Percentiles rank a stretch among this genome's conserved stretches.
These are phyloP conservation scores for Acanthochromis polyacanthus DNA, from an alignment of 2,113 vertebrate species.

Conservation along the genomic window DNA sequence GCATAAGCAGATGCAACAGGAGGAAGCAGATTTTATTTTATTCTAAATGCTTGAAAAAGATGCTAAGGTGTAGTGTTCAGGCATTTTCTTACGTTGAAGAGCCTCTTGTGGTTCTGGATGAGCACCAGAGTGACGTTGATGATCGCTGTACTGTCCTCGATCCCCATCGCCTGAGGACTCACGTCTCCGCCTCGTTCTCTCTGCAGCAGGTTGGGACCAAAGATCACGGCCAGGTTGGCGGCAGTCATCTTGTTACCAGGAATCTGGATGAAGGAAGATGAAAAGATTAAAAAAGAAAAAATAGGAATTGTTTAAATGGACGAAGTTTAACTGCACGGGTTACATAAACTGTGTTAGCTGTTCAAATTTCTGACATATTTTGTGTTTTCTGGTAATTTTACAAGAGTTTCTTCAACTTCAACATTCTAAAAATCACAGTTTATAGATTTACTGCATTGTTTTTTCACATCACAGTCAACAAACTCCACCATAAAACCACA, in stretches of 20 bases:
- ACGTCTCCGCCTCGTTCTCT: slow-evolving; percentile 84
- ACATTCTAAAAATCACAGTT: too few relatives aligned
- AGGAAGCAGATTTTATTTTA: not conserved
- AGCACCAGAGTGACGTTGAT: slow-evolving; percentile 89
- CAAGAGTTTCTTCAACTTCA: too few relatives aligned
- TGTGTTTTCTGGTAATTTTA: not conserved
- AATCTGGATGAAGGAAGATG: slow-evolving; percentile 77
- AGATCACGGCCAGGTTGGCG: slow-evolving; percentile 92
- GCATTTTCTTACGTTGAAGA: slow-evolving; percentile 86
- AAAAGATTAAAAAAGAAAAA: not conserved
- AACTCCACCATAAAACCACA: too few relatives aligned
- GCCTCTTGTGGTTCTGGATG: slow-evolving; percentile 89
- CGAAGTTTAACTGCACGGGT: not conserved
- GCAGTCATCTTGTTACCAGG: slow-evolving; percentile 95
- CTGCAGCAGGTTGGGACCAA: slow-evolving; percentile 93
- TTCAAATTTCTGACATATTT: not conserved
- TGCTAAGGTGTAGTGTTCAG: not conserved
- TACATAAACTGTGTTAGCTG: too few relatives aligned
- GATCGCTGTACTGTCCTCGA: slow-evolving; percentile 90
- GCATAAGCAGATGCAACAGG: too few relatives aligned
- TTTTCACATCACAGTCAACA: too few relatives aligned
- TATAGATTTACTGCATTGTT: too few relatives aligned
- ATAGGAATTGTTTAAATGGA: not conserved
- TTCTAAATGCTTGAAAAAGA: not conserved
- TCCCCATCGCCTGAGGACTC: slow-evolving; percentile 78